Conservation (phyloP, 1,140 invertebrate species). For the Drosophila pseudoananassae region DNA sequence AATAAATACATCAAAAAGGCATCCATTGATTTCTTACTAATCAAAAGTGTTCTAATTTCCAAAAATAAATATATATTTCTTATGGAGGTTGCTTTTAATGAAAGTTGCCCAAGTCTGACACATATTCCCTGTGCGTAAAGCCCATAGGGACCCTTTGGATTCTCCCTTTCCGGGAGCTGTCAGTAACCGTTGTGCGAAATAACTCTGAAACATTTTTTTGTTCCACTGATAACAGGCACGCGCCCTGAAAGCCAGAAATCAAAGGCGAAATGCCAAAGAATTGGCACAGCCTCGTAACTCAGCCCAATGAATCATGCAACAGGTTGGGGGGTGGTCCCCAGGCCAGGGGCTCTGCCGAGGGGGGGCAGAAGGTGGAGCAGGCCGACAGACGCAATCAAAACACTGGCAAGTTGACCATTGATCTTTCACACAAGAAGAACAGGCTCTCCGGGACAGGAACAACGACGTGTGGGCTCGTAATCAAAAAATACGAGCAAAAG, state of each 20-base stretch:
- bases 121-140: not conserved
- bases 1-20: not conserved
- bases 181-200: constrained; percentile 66
- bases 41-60: not conserved
- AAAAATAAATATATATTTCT: not conserved
- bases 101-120: not conserved
- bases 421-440: constrained; percentile 62
- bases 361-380: not conserved
- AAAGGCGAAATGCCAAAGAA: constrained; percentile 65
- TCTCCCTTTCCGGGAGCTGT: constrained; percentile 38
- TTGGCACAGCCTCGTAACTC: constrained; percentile 76
- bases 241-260: constrained; percentile 35
- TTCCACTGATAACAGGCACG: constrained; percentile 72
- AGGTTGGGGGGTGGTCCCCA: constrained; percentile 23
- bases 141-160: constrained; percentile 25
- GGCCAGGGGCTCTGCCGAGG: not conserved
- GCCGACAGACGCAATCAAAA: constrained; percentile 69
- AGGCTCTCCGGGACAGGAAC: constrained; percentile 27
- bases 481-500: constrained; percentile 51
- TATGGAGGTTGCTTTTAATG: not conserved
- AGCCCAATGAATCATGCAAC: constrained; percentile 72
- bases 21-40: not conserved
- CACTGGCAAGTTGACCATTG: constrained; percentile 70
- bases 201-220: constrained; percentile 26
- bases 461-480: constrained; percentile 69